Evolutionary conservation across 2,888 invertebrate species (phyloP).

Genomic region (Orthosia gothica): DNA sequence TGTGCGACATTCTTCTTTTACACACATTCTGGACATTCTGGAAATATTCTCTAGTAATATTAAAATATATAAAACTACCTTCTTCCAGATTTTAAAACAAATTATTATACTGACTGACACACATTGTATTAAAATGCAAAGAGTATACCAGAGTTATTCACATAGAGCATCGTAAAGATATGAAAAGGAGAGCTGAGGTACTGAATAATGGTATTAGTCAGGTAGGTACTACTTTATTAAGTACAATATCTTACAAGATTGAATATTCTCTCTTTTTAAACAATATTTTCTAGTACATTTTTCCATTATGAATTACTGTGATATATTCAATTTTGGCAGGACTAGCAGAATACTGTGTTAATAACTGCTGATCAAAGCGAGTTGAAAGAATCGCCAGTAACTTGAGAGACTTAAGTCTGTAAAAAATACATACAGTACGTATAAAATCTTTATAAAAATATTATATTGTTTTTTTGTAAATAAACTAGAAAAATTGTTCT

Average conservation of each 20-base stretch:
- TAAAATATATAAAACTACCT: not conserved
- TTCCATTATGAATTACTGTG: not conserved
- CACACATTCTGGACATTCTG: too few species aligned
- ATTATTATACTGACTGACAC: slow-evolving; percentile 10
- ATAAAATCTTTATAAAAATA: too few species aligned
- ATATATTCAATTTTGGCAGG: not conserved
- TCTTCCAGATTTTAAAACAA: slow-evolving; percentile 2
- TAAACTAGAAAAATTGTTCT: not conserved
- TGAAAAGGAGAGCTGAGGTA: slow-evolving; percentile 15
- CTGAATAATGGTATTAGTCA: slow-evolving; percentile 15
- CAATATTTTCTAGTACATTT: not conserved
- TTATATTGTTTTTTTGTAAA: too few species aligned
- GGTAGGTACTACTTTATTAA: slow-evolving; percentile 1
- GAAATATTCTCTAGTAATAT: not conserved
- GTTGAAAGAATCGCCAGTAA: too few species aligned
- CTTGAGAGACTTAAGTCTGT: not conserved
- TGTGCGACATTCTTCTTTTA: not conserved
- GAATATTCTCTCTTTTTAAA: not conserved
- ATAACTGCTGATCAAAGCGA: not conserved
- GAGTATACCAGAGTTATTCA: slow-evolving; percentile 22
- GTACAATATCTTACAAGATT: not conserved
- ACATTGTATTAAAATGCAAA: slow-evolving; percentile 18
- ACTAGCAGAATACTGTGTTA: not conserved
- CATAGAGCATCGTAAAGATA: slow-evolving; percentile 11
- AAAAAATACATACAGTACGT: not conserved